Base-by-base conservation (phyloP, 2,888 invertebrate species). In the Agonum fuliginosum region DNA sequence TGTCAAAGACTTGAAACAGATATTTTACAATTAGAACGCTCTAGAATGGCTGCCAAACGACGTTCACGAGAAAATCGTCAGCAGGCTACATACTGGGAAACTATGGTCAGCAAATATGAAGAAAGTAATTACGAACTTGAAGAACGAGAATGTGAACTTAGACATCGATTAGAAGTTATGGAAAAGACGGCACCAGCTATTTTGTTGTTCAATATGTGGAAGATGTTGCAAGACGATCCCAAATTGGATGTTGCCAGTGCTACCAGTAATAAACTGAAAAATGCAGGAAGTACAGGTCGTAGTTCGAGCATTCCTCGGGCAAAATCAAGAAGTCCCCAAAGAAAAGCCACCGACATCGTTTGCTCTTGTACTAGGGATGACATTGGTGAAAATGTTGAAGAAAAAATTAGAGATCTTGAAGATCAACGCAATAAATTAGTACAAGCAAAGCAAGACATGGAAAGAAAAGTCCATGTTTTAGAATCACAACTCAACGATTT, bases 101-200 rank as follows among this genome's bases (percentile, higher is more conserved):
- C 75, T 5, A 78, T 89, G 58, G 86, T 92, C 27, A 89, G 88
- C 78, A 86, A 88, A 54, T 89, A 88, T 81, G 91, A 91, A 86
- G 89, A 90, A 70, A 86, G 86, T 81, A 88, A 87, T 80, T 86
- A 86, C 43, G 86, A 86, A 76, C 81, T 91, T 84, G 84, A 90
- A 87, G 91, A 88, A 78, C 84, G 86, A 27, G 87, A 88, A 75
- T 87, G 86, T 77, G 90, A 91, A 80, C 84, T 92, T 58, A 84
- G 87, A 70, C 87, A 88, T 62, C 88, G 91, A 78, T 82, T 92
- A 69, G 87, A 90, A 72, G 87, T 90, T 80, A 85, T 93, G 74
- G 90, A 92, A 83, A 89, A 88, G 80, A 90, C 91, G 4, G 89
- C 92, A 79, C 92, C 92, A 0, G 91, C 91, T 0, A 85, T 92